Evolutionary conservation across 2,797 vertebrate genomes (phyloP), one percentile per base, ranked within the genome.

Genomic region (Spea hammondii): DNA sequence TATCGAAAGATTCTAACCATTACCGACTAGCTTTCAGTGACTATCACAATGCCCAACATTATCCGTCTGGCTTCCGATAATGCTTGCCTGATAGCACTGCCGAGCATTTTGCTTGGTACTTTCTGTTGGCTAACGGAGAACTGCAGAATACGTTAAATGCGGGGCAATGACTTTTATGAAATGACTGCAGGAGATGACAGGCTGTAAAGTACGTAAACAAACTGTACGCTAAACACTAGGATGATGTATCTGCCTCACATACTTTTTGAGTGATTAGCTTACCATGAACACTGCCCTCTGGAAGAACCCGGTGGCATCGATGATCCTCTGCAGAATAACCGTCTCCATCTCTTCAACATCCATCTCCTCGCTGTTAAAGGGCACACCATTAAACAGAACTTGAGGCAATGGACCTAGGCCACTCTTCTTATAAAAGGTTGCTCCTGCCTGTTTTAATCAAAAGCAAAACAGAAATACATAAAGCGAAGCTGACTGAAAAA

Each of bases 361-460:
- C 92, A 95, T 93, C 87, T 98, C 93, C 74, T 95, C 93, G 17
- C 85, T 86, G 69, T 86, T 93, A 85, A 98, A 94, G 71, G 93
- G 93, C 77, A 96, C 89, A 53, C 98, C 98, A 74, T 99, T 99
- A 91, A 98, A 99, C 80, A 99, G 92, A 65, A 88, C 97, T 84
- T 97, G 90, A 77, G 98, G 98, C 82, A 98, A 88, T 0, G 89
- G 79, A 70, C 94, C 95, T 83, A 99, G 89, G 67, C 97, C 95
- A 76, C 92, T 92, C 90, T 92, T 94, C 85, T 86, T 93, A 86
- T 98, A 96, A 90, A 97, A 98, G 69, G 83, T 86, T 83, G 90
- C 86, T 85, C 96, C 97, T 64, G 93, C 94, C 98, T 99, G 85
- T 86, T 84, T 57, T 83, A 60, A 89, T 86, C 74, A 89, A 83